Conservation (phyloP, 2,113 vertebrate species). For the Lucifuga dentata region DNA sequence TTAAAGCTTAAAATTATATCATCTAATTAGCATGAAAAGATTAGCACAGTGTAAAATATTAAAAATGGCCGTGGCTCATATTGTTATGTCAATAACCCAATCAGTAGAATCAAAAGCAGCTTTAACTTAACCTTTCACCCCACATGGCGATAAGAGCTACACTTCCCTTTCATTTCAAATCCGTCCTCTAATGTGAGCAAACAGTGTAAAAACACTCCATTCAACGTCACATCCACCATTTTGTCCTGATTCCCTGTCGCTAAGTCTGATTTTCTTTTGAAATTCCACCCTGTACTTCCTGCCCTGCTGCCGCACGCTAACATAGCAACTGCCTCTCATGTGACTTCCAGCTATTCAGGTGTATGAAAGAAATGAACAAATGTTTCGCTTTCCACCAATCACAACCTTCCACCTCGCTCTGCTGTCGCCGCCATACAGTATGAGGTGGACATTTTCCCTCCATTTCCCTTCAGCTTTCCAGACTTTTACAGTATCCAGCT, state of each 20-base stretch:
- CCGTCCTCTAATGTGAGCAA: conserved; percentile 33
- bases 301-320: conserved; percentile 36
- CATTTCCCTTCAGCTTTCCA: conserved; percentile 49
- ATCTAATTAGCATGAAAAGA: background rate
- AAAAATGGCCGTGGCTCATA: conserved; percentile 10
- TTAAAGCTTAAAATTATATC: background rate
- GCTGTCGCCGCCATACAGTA: conserved; percentile 66
- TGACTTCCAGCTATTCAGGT: conserved; percentile 78
- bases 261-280: conserved; percentile 26
- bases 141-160: conserved; percentile 26
- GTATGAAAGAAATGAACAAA: conserved; percentile 80
- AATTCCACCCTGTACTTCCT: conserved; percentile 43
- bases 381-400: conserved; percentile 82
- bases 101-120: conserved; percentile 34
- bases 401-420: conserved; percentile 83
- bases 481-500: conserved; percentile 3
- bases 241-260: conserved; percentile 7
- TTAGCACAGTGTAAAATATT: background rate
- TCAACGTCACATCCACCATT: conserved; percentile 14
- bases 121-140: conserved; percentile 54
- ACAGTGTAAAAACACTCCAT: conserved; percentile 28
- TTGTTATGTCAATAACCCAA: conserved; percentile 43
- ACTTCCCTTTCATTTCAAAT: conserved; percentile 28
- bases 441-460: conserved; percentile 79
- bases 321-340: conserved; percentile 55